Conservation (phyloP, 2,113 vertebrate species). For the Phrynosoma blainvillii region DNA sequence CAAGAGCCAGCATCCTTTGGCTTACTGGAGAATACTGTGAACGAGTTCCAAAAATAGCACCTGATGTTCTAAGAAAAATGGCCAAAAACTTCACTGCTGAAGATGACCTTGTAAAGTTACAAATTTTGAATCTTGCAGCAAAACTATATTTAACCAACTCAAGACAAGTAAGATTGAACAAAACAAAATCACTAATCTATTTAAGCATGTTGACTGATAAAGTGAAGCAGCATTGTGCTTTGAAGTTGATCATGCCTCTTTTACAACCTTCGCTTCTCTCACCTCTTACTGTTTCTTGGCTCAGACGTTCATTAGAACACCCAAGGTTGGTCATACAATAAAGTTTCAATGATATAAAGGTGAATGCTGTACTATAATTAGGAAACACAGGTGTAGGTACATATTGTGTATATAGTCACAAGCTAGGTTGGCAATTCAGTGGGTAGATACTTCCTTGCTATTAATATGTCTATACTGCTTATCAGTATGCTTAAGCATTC, state of each 20-base stretch:
- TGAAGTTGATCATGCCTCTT: background rate
- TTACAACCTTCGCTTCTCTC: background rate
- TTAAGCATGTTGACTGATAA: background rate
- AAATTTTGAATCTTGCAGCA: conserved; percentile 92
- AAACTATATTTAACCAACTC: conserved; percentile 98
- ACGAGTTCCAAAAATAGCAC: conserved; percentile 93
- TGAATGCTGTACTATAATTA: background rate
- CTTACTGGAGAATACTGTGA: conserved; percentile 97
- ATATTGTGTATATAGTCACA: background rate
- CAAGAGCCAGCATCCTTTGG: conserved; percentile 98
- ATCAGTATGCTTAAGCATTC: too few species aligned
- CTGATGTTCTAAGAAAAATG: conserved; percentile 93
- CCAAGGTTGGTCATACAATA: background rate
- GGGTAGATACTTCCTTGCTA: background rate
- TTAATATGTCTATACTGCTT: too few species aligned
- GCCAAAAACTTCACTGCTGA: conserved; percentile 92
- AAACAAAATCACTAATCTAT: background rate
- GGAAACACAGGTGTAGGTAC: background rate
- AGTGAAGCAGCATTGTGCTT: background rate
- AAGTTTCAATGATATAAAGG: background rate
- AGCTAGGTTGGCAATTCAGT: background rate
- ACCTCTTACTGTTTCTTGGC: background rate
- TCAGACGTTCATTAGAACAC: background rate
- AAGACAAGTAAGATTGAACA: conserved; percentile 86
- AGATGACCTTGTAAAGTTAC: conserved; percentile 96